phyloP scores from a whole-genome alignment of 1,140 invertebrate species.

The Geopemphigus sp. region DNA sequence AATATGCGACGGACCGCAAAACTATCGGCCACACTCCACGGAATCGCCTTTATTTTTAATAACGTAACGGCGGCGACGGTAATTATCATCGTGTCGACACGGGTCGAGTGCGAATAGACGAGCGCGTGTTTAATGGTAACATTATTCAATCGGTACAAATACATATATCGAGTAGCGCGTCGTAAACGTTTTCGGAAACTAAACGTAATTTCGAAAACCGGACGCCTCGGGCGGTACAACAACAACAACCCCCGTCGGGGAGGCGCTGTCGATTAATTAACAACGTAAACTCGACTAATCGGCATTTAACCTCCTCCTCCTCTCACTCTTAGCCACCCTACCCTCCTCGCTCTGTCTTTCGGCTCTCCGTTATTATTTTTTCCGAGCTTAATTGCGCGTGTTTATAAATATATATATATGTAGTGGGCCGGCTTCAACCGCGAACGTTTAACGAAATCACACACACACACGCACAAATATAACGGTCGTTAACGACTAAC shows the following conservation, averaged over 20 bases:
- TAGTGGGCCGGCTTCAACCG: background rate
- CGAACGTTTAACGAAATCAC: slow-evolving; percentile 24
- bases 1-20: too few species aligned
- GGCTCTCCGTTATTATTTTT: too few species aligned
- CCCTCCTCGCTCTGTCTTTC: too few species aligned
- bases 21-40: too few species aligned
- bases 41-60: too few species aligned
- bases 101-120: background rate
- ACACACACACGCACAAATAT: background rate
- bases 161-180: too few species aligned
- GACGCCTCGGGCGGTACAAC: background rate
- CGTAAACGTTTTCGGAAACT: background rate
- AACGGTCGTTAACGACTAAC: slow-evolving; percentile 13
- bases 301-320: slow-evolving; percentile 14
- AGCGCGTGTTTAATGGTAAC: background rate
- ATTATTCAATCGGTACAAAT: background rate
- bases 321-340: background rate
- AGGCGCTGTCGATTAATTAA: slow-evolving; percentile 25
- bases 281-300: slow-evolving; percentile 39
- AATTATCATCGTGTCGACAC: background rate
- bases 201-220: slow-evolving; percentile 9
- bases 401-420: background rate
- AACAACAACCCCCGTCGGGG: background rate
- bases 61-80: too few species aligned
- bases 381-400: slow-evolving; percentile 2